Conservation (phyloP, 2,888 invertebrate species). For the Cephonodes hylas region DNA sequence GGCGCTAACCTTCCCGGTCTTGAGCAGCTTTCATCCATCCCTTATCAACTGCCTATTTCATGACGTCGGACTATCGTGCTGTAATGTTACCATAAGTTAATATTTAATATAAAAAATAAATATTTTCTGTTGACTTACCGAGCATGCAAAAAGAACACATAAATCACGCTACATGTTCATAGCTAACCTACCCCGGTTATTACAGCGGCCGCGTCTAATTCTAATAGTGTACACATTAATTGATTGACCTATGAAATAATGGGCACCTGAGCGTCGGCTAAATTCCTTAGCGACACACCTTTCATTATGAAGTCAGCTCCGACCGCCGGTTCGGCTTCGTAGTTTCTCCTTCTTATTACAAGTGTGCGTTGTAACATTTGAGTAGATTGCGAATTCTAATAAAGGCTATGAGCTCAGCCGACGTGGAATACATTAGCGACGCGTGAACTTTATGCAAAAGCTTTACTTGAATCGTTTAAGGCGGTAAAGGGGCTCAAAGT, state of each 20-base stretch:
- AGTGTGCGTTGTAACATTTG: slow-evolving; percentile 57
- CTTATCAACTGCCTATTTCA: too few species aligned
- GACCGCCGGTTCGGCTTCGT: slow-evolving; percentile 33
- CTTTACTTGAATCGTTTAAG: slow-evolving; percentile 47
- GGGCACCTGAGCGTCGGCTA: slow-evolving; percentile 16
- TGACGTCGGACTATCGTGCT: too few species aligned
- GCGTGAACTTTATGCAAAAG: slow-evolving; percentile 71
- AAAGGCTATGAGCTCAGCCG: slow-evolving; percentile 74
- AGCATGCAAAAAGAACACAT: neutral
- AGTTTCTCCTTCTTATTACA: slow-evolving; percentile 49
- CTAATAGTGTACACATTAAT: slow-evolving; percentile 9
- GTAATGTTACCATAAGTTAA: too few species aligned
- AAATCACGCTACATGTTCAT: neutral
- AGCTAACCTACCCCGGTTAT: neutral
- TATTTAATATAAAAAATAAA: neutral
- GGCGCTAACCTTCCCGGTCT: too few species aligned
- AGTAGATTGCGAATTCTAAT: slow-evolving; percentile 72
- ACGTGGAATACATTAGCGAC: slow-evolving; percentile 77
- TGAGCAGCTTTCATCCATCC: too few species aligned
- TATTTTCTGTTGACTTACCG: neutral
- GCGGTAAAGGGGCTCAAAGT: slow-evolving; percentile 39
- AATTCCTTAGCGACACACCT: slow-evolving; percentile 70
- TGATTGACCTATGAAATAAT: slow-evolving; percentile 14
- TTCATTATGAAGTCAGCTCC: slow-evolving; percentile 68
- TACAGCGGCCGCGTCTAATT: neutral